Percentiles rank a stretch among this genome's conserved stretches.
These are phyloP conservation scores for Hydractinia symbiolongicarpus DNA, from an alignment of 30 jellyfish, hydroid and myxozoan species.

Conservation along the genomic window DNA sequence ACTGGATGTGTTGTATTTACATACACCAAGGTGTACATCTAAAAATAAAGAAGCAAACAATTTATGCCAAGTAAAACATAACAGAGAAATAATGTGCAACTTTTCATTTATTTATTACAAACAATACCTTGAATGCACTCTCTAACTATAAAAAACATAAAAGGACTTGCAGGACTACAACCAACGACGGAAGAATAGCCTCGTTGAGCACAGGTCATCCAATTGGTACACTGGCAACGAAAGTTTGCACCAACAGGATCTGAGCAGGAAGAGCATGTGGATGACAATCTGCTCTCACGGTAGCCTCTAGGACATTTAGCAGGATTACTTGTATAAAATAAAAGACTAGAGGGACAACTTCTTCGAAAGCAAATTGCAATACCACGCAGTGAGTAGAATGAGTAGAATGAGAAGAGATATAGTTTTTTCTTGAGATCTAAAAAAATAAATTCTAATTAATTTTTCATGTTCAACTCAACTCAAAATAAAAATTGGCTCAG, in stretches of 20 bases:
- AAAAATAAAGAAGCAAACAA: no score
- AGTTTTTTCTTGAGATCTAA: no score
- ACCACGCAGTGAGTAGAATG: not conserved
- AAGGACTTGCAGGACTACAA: slow-evolving; percentile 38
- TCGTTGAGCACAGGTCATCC: slow-evolving; percentile 92
- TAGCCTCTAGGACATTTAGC: slow-evolving; percentile 68
- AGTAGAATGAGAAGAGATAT: not conserved
- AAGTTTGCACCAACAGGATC: slow-evolving; percentile 51
- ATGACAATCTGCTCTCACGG: slow-evolving; percentile 38
- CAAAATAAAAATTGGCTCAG: no score
- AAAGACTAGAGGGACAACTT: no score
- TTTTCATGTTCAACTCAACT: no score
- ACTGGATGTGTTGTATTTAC: no score
- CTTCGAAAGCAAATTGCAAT: not conserved
- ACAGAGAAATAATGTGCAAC: no score
- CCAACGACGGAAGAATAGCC: slow-evolving; percentile 30
- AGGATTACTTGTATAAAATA: slow-evolving; percentile 21
- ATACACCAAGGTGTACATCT: no score
- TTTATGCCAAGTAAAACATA: no score
- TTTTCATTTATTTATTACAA: not conserved
- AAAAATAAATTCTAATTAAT: no score
- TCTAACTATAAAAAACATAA: slow-evolving; percentile 62
- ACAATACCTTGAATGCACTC: slow-evolving; percentile 72
- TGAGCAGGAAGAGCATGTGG: slow-evolving; percentile 51
- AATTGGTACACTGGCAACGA: slow-evolving; percentile 56